Base-by-base conservation (phyloP, 2,113 vertebrate species). In the Cacatua alba region DNA sequence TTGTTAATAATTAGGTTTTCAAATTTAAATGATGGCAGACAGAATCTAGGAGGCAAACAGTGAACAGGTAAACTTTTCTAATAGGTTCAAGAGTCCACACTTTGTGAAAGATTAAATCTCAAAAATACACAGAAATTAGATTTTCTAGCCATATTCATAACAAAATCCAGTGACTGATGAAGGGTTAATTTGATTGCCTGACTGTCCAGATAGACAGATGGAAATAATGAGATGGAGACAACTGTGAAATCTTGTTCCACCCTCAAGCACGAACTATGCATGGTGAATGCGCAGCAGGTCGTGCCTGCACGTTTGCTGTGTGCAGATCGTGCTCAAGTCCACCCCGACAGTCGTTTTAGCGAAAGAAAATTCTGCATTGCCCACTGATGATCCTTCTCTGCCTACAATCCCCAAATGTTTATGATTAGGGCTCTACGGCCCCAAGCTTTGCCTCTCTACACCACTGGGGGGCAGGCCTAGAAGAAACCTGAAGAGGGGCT, bases 401-500 rank as follows among this genome's bases (percentile, higher is more conserved):
- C 26, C 70, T 53, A 52, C 51, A 52, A 2, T 1, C n/a, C 70
- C 14, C 0, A 11, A 3, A 3, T 5, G 37, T 41, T 23, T 0
- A 5, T 8, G 49, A 49, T 4, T 7, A 15, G 43, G 51, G 41
- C 28, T 67, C 46, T 1, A 10, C 0, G 3, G 68, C 6, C 26
- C 31, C 28, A 12, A 3, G 0, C 4, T 67, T 51, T 8, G 13
- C 55, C 33, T 25, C 39, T 49, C 67, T 5, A 3, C 4, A 0
- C 23, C 17, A 4, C 5, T 5, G 35, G 46, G 68, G 35, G 64
- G 71, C 48, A 59, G 21, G 57, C 57, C 20, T 23, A 59, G 13
- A n/a, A 59, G 57, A 59, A n/a, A 59, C 33, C 33, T 35, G 33
- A 9, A 59, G 33, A n/a, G 33, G 57, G 33, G 13, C 21, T 59